Evolutionary conservation across 2,888 invertebrate species (phyloP), one percentile per base, ranked within the genome.

Genomic region (Ramazzottius varieornatus): DNA sequence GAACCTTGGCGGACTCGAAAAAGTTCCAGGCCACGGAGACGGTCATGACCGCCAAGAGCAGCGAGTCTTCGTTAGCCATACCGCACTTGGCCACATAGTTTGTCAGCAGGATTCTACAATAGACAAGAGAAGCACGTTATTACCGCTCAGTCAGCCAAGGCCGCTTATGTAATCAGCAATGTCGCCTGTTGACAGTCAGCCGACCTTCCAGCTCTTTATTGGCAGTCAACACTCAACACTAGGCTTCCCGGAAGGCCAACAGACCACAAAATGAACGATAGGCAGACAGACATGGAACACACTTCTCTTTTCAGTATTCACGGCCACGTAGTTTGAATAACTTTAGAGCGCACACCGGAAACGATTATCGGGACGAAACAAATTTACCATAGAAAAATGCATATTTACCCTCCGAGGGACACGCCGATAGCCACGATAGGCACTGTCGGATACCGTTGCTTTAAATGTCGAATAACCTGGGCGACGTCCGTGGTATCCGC

Each of bases 11-110:
- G 0, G 74, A 73, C 66, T 73, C 73, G 66, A 73, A 72, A 54
- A 72, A 70, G 66, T 75, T 71, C 74, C 74, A 75, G 0, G 73
- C 71, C 33, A 72, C 72, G 2, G 74, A 75, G 20, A 74, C 68
- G 64, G 71, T 71, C 72, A 75, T 73, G 1, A 70, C 74, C 0
- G 72, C 75, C 40, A 70, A 66, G 64, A 75, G 69, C 0, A 69
- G 68, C 65, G 71, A 70, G 33, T 72, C 68, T 33, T 68, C 68
- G 1, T 74, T 74, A 1, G 66, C 68, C 65, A 71, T 70, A 8
- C 54, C 54, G 24, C 54, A 54, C 29, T 24, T 8, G 16, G 73
- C 72, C 65, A 74, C 66, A 68, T 75, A 74, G 68, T 72, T 72
- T 65, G 73, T 73, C 66, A 75, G 68, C 33, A 75, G 72, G 71